Base-by-base conservation (phyloP, 2,797 vertebrate species). In the Alca torda region DNA sequence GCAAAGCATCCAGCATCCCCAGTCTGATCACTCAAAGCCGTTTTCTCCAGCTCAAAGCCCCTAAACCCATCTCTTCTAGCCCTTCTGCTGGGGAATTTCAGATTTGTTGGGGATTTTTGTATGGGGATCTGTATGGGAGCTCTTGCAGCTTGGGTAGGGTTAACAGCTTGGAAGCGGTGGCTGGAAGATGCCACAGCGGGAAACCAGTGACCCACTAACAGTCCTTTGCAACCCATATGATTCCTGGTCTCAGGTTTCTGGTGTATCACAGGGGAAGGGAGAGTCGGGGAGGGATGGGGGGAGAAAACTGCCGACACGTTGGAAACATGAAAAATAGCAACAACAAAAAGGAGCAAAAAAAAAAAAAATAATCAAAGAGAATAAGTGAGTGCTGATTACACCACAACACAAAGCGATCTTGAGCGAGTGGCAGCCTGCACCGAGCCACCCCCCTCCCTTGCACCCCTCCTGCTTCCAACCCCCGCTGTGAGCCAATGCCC, bases 291-390 rank as follows among this genome's bases (percentile, higher is more conserved):
- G 13, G 35, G 33, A 28, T 11, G 33, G 11, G 46, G 35, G 39
- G 5, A 8, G 21, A 56, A 87, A 96, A 95, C 37, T 85, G 95
- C 93, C 17, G 3, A 96, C 93, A 73, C 1, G 1, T 26, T 70
- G 46, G 65, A 94, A 97, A 97, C 78, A 63, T 41, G 89, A 84
- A 96, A 97, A 96, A 90, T 18, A 91, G 41, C 64, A 67, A 64
- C 80, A 93, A 92, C 54, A 90, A 82, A 78, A 93, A 93, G 18
- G 39, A 89, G 28, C 0, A 8, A 25, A 41, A 43, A 54, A 77
- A 56, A 83, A 69, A 75, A 64, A 31, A 53, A 28, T 26, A 57
- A 94, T 95, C 96, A 97, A 97, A 96, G 91, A 72, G 96, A 96
- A 97, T 97, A 86, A 81, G 76, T 53, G 82, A 91, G 74, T 60